phyloP scores from a whole-genome alignment of 1,140 invertebrate genomes.

The Helicoverpa zea region DNA sequence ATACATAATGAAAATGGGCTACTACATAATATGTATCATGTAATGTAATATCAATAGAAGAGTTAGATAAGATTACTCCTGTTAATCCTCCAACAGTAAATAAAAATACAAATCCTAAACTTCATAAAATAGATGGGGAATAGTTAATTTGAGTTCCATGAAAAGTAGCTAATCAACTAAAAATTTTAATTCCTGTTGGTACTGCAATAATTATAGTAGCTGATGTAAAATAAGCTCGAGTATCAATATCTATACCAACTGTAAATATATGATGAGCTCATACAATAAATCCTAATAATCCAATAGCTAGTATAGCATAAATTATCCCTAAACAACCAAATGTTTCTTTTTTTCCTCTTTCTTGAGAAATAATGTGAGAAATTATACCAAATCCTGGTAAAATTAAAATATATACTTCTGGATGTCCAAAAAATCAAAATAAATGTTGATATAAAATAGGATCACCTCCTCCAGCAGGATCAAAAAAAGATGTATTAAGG shows the following conservation, averaged over 20 bases:
- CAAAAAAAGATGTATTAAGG: slow-evolving; percentile 91
- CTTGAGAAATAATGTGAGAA: too few relatives aligned
- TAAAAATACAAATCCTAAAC: slow-evolving; percentile 91
- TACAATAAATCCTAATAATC: slow-evolving; percentile 86
- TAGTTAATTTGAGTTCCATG: slow-evolving; percentile 87
- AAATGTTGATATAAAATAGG: slow-evolving; percentile 92
- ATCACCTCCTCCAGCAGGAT: slow-evolving; percentile 89
- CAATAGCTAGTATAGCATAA: slow-evolving; percentile 63
- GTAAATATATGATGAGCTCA: slow-evolving; percentile 92
- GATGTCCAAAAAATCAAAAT: slow-evolving; percentile 94
- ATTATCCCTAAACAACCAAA: slow-evolving; percentile 64
- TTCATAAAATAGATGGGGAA: slow-evolving; percentile 88
- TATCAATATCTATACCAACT: slow-evolving; percentile 91
- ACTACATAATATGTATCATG: slow-evolving; percentile 93
- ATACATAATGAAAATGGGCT: slow-evolving; percentile 91
- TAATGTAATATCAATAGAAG: slow-evolving; percentile 90
- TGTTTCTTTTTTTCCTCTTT: slow-evolving; percentile 66
- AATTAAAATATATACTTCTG: too few relatives aligned
- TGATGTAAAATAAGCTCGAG: slow-evolving; percentile 91
- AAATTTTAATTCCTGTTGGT: slow-evolving; percentile 90
- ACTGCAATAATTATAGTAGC: slow-evolving; percentile 92
- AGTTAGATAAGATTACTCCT: too few relatives aligned
- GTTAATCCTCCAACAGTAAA: slow-evolving; percentile 89
- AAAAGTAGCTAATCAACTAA: too few relatives aligned
- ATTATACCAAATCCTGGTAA: too few relatives aligned